Base-by-base conservation (phyloP, 2,113 vertebrate genomes). In the Paradoxurus hermaphroditus region DNA sequence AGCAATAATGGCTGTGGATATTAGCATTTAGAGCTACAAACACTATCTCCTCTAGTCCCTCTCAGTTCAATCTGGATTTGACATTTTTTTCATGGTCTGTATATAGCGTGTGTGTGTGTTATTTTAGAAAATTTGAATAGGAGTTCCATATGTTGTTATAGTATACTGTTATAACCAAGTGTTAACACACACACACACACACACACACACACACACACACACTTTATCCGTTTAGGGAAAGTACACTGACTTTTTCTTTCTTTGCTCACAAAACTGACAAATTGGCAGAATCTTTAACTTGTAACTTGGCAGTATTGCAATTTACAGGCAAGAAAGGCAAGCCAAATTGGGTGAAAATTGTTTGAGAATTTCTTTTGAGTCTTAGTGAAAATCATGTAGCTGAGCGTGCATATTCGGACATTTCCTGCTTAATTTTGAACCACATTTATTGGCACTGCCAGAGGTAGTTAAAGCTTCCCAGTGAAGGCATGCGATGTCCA, bases 291-390 rank as follows among this genome's bases (percentile, higher is more conserved):
- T 95, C 62, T 97, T 97, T 97, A 93, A 96, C 84, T 95, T 97
- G 89, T 94, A 96, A 94, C 89, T 93, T 98, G 93, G 91, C 89
- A 91, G 46, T 75, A 93, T 95, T 96, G 86, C 49, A 97, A 89
- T 90, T 95, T 95, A 85, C 36, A 91, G 65, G 81, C 63, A 95
- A 93, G 91, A 94, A 88, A 96, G 39, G 25, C 41, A 94, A 93
- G 97, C 79, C 95, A 97, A 96, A 90, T 92, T 90, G 63, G 49
- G 79, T 98, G 86, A 96, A 97, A 97, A 97, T 95, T 78, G 62
- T 53, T 96, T 96, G 49, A 93, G 53, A 27, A 77, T 87, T 86
- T 91, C 83, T 53, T 89, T 84, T 53, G 9, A 93, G 62, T 90
- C 85, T 91, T 70, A 51, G 67, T 91, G 91, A 89, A 86, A 97